phyloP scores from a whole-genome alignment of 2,113 vertebrate genomes.

The Notarius quadriscutis region DNA sequence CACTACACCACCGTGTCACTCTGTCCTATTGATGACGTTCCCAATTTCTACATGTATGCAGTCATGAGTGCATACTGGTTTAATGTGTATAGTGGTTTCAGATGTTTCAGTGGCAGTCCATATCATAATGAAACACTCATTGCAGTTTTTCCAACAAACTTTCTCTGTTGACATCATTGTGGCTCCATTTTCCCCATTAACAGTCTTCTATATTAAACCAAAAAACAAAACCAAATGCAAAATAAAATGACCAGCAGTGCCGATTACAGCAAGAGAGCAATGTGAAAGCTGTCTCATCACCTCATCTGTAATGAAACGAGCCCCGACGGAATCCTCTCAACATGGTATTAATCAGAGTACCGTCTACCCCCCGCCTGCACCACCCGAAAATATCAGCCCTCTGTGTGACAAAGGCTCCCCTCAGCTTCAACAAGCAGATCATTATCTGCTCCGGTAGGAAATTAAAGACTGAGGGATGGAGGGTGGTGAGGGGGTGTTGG shows the following conservation, averaged over 20 bases:
- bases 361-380: conserved; percentile 40
- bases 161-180: not conserved
- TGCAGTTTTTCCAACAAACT: not conserved
- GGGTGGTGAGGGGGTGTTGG: conserved; percentile 52
- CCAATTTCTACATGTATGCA: not conserved
- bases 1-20: no score
- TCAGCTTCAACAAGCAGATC: conserved; percentile 88
- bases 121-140: not conserved
- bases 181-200: not conserved
- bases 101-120: not conserved
- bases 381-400: conserved; percentile 73
- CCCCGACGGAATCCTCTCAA: conserved; percentile 44
- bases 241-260: conserved; percentile 21
- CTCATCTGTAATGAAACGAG: conserved; percentile 56
- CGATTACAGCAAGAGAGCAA: not conserved
- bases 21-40: not conserved
- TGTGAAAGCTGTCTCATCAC: conserved; percentile 46
- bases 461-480: conserved; percentile 82
- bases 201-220: conserved; percentile 54
- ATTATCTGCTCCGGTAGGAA: conserved; percentile 97
- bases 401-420: conserved; percentile 81
- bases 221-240: conserved; percentile 59
- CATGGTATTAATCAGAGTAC: conserved; percentile 60
- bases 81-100: not conserved
- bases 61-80: not conserved